A percentile compares a stretch with the other conserved stretches of the same genome.
phyloP scores from a whole-genome alignment of 2,888 invertebrate genomes.

The Arctia plantaginis region DNA sequence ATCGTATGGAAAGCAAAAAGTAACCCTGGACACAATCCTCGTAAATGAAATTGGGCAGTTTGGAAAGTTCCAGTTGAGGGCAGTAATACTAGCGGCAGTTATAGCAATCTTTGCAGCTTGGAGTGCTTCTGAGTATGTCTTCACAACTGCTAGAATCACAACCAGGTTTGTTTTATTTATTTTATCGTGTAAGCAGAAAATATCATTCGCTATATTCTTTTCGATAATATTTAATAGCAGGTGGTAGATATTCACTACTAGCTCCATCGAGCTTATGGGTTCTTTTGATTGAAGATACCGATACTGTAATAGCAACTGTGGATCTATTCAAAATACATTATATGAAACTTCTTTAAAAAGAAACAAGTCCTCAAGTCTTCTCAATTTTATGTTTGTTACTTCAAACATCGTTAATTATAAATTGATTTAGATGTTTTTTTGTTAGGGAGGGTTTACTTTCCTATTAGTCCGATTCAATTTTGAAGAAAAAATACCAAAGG shows the following conservation, averaged over 20 bases:
- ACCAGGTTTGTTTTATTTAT: constrained; percentile 58
- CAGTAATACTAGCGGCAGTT: constrained; percentile 53
- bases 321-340: background rate
- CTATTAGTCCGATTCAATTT: too few species aligned
- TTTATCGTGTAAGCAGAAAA: background rate
- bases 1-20: background rate
- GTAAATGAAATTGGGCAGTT: constrained; percentile 70
- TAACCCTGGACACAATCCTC: constrained; percentile 58
- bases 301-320: background rate
- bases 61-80: constrained; percentile 65
- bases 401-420: too few species aligned
- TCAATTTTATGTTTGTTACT: too few species aligned
- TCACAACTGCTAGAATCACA: constrained; percentile 68
- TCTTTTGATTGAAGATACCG: background rate
- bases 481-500: too few species aligned
- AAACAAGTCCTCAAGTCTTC: background rate
- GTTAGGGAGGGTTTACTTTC: too few species aligned
- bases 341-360: background rate
- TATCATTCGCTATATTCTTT: background rate
- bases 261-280: background rate
- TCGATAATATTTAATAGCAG: background rate
- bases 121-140: constrained; percentile 63
- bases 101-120: constrained; percentile 65
- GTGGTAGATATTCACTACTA: background rate
- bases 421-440: too few species aligned